Evolutionary conservation across 2,113 vertebrate genomes (phyloP).

Genomic region (Psephotus haematonotus): DNA sequence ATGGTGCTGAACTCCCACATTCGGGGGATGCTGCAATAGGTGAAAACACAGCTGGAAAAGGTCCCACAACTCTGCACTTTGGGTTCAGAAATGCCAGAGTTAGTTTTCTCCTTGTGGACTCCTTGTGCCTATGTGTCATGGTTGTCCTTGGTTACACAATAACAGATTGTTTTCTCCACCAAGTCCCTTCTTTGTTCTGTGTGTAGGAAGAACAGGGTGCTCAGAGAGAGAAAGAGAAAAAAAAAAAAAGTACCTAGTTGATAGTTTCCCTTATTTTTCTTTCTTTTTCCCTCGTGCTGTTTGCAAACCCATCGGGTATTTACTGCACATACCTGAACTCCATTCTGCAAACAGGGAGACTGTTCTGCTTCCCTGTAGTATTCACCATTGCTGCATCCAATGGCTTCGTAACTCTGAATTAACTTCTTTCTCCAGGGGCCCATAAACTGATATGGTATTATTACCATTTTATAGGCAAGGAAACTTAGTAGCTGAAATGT

Average conservation of each 20-base stretch:
- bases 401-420: not conserved
- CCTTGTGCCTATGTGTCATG: not conserved
- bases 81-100: not conserved
- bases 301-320: not conserved
- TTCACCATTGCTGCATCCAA: not conserved
- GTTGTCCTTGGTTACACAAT: not conserved
- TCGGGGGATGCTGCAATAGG: fast-evolving
- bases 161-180: not conserved
- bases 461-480: not conserved
- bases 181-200: not conserved
- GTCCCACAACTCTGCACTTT: not conserved
- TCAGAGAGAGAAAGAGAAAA: not conserved
- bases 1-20: fast-evolving
- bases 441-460: not conserved
- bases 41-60: not conserved
- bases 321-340: not conserved
- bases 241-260: not conserved
- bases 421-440: not conserved
- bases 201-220: not conserved
- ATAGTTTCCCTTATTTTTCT: not conserved
- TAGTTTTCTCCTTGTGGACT: not conserved
- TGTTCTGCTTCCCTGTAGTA: not conserved
- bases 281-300: not conserved
- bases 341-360: not conserved
- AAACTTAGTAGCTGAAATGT: not conserved